Base-by-base conservation (phyloP, 2,888 invertebrate genomes). In the Quadroppia sp. region DNA sequence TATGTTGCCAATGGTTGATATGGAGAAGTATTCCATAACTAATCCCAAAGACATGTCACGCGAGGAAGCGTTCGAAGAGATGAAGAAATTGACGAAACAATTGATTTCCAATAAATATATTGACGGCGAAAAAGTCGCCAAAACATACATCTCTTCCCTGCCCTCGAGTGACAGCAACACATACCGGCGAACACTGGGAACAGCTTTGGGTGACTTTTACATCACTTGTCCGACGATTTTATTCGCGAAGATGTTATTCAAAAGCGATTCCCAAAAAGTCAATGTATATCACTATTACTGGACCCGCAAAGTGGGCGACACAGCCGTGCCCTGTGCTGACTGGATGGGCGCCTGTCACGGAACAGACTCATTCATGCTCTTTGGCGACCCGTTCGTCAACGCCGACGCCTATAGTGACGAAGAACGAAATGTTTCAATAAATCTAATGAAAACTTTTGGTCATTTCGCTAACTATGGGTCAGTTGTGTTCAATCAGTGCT, bases 271-370 rank as follows among this genome's bases (percentile, higher is more conserved):
- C 0, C 9, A 48, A 23, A 59, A 71, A 32, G 28, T 56, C 20
- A 45, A 53, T 20, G 64, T 73, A 17, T 75, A 50, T 61, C 75
- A 59, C 20, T 75, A 75, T 28, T 70, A 53, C 17, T 75, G 56
- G 23, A 42, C 61, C 13, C 13, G 71, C 32, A 73, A 73, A 70
- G 20, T 40, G 20, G n/a, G 32, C 9, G 69, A 61, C 20, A 56
- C 9, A 9, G 30, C 42, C 4, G 69, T 64, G 17, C 69, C 69
- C 64, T 73, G 73, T 42, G 64, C 67, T 13, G 73, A 73, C n/a
- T 73, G 59, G 71, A 72, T 73, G 73, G 75, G 75, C 36, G 42
- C 73, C 32, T 64, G 50, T 61, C 73, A 73, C 61, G 75, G 45
- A 15, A 59, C 61, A 40, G 75, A 75, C 64, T 45, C 64, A 15